phyloP scores from a whole-genome alignment of 23 tunicate genomes.

The Phallusia fumigata region DNA sequence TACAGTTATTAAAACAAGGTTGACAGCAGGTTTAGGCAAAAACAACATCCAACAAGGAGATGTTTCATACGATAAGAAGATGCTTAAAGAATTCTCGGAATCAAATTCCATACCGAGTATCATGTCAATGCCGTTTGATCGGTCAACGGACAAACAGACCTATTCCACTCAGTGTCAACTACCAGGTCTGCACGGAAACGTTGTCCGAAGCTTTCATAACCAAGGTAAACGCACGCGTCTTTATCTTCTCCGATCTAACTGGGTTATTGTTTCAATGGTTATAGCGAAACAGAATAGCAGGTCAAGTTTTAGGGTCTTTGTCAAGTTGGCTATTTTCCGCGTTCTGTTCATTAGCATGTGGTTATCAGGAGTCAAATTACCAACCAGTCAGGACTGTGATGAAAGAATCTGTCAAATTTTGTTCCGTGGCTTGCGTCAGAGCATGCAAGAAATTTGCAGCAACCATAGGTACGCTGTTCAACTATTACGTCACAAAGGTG shows the following conservation, averaged over 20 bases:
- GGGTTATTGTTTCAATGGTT: neutral
- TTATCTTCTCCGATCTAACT: neutral
- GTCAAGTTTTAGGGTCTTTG: constrained; percentile 10
- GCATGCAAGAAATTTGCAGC: neutral
- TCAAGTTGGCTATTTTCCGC: neutral
- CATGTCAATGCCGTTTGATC: neutral
- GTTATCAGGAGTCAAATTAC: neutral
- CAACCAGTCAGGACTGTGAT: neutral
- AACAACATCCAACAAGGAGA: too few species aligned
- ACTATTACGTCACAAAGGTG: neutral
- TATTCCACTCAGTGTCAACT: neutral
- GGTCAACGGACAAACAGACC: neutral
- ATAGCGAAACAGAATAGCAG: neutral
- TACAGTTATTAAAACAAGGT: too few species aligned
- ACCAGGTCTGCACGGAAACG: constrained; percentile 27
- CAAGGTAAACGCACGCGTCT: neutral
- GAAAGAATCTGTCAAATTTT: constrained; percentile 6
- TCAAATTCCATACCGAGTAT: neutral
- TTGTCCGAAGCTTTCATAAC: constrained; percentile 29
- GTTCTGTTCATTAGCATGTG: neutral
- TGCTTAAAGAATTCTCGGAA: too few species aligned
- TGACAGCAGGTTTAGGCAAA: too few species aligned
- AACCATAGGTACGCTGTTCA: neutral
- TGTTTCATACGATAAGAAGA: too few species aligned
- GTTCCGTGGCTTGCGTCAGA: neutral